Evolutionary conservation across 2,113 vertebrate species (phyloP), one percentile per base, ranked within the genome.

Genomic region (Lepus americanus): DNA sequence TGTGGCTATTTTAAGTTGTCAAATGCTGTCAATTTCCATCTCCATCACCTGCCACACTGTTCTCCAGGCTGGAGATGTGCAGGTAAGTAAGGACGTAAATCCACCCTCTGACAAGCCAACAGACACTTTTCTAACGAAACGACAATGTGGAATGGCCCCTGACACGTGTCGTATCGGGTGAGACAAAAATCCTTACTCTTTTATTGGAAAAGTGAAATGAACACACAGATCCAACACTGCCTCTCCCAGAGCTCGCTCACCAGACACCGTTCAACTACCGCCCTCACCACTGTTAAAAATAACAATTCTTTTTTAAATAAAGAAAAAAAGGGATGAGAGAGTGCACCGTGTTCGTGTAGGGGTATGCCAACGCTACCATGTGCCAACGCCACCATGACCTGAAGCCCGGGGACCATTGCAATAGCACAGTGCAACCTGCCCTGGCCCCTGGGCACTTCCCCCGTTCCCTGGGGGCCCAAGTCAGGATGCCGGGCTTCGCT

Each of bases 1-100:
- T 83, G 72, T 36, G 33, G 73, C 25, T 95, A 79, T 86, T 94
- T 90, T 78, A 87, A 76, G 61, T 59, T 39, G 19, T 72, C 90
- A 90, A 69, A 78, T n/a, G 61, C 81, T 96, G 53, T 33, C 64
- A 81, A 63, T 92, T 70, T 78, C 66, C 67, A 44, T 29, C 82
- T 80, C 53, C 66, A 19, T 83, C 39, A 90, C 27, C 67, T 92
- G 80, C 83, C 25, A 6, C 5, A 2, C 36, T 29, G 25, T 76
- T 49, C 44, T 16, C 11, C 14, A 86, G 78, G 69, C 69, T 85
- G 44, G 89, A 90, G 66, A 84, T 22, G 16, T 25, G 9, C 33
- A 69, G 81, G 55, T 67, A 27, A 31, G 49, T 74, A 70, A 72
- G 74, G 89, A 16, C 77, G 77, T n/a, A 66, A 63, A 91, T 13